These are phyloP conservation scores for Heliconius himera DNA, from an alignment of 1,140 invertebrate species.

Conservation along the genomic window DNA sequence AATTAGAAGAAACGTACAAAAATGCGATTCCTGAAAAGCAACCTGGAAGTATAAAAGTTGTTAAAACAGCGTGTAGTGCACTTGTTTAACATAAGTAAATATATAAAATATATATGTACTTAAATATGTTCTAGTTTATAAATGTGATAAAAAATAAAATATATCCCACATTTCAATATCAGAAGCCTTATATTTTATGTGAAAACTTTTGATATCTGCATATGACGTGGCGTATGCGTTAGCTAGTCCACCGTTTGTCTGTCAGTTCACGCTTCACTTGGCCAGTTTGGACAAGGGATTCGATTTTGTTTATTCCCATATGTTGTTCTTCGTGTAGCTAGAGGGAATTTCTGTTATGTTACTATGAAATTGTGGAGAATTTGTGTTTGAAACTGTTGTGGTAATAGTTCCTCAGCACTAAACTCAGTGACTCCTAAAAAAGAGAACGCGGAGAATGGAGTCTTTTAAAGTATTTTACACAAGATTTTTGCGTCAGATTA, in stretches of 20 bases:
- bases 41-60: no score
- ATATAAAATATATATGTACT: no score
- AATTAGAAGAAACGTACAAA: no score
- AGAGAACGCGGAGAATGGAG: no score
- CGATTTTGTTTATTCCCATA: constrained; percentile 16
- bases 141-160: background rate
- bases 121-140: no score
- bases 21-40: no score
- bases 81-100: no score
- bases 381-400: background rate
- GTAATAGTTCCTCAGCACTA: background rate
- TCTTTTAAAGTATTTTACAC: no score
- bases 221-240: constrained; percentile 12
- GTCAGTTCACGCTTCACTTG: constrained; percentile 16
- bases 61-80: no score
- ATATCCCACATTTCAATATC: background rate
- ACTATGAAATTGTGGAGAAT: background rate
- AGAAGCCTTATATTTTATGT: background rate
- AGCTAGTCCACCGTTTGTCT: constrained; percentile 12
- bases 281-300: constrained; percentile 15
- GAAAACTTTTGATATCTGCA: constrained; percentile 19
- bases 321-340: background rate
- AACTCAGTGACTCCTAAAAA: no score
- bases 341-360: background rate
- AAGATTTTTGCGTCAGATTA: no score